Evolutionary conservation across 1,140 invertebrate genomes (phyloP), one percentile per base, ranked within the genome.

Genomic region (Eupeodes corollae): DNA sequence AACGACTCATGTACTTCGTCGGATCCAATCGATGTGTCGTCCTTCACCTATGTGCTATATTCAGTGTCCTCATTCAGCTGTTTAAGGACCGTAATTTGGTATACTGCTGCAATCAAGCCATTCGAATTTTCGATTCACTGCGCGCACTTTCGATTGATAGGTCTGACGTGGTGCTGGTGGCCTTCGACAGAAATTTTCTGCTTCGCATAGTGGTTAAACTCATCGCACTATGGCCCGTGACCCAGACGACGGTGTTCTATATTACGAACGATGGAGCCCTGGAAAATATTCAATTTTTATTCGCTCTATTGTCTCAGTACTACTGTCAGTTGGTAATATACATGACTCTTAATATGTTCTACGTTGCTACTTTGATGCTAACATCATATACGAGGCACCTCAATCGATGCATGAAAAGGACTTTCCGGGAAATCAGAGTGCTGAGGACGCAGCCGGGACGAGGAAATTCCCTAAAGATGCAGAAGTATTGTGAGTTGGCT

Each of bases 241-340:
- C 41, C 11, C 5, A 34, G 16, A 46, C 44, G 49, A 44, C 34
- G 2, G 9, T 39, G 5, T 50, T 50, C 41, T 39, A 46, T 21
- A 37, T 50, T 6, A 6, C 9, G 2, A 10, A 46, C 6, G 49
- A 50, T 30, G 12, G 39, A 16, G 49, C 40, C 5, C 9, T 15
- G 5, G 8, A 16, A 11, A 37, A 33, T 33, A 21, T 32, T 1
- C 21, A 5, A 14, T 50, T 46, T 15, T 18, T 50, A 3, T 14
- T 35, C 1, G 42, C 44, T 2, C 12, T 50, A 18, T 18, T 50
- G 5, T 42, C 19, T 16, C 19, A 46, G 2, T 46, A 47, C 3
- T 47, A 42, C 40, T 50, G 49, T 18, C 45, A 47, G 6, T 15
- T 50, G 21, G 32, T 47, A 15, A 15, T 46, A 41, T 21, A 42